Base-by-base conservation (phyloP, 2,797 vertebrate species). In the Vipera ursinii region DNA sequence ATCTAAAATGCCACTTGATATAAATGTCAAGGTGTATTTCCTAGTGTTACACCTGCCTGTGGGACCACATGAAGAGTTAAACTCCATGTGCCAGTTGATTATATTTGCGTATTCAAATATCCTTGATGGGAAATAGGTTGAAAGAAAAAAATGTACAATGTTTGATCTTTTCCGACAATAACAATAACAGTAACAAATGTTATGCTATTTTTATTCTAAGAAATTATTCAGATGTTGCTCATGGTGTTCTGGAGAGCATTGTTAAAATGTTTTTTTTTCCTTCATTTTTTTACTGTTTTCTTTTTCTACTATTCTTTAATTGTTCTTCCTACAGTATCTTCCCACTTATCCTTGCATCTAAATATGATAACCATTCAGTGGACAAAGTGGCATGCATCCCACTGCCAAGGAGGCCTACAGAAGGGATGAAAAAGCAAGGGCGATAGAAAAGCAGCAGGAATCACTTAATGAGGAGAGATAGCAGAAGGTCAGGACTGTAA, bases 381-480 rank as follows among this genome's bases (percentile, higher is more conserved):
- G 87, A 95, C 95, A 60, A 59, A 90, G 26, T 87, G 7, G 88
- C 92, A 95, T 94, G 95, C 44, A 53, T 93, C 85, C 94, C 93
- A 95, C 91, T 56, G 94, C 10, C 93, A 87, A 91, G 28, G 7
- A 86, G 89, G 69, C 89, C 86, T 96, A 60, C 92, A 96, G 91
- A 95, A 92, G 95, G 92, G 89, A 95, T 93, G 65, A 94, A 96
- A 65, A 57, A 0, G 94, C 32, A 93, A 53, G 93, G 90, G 69
- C 55, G 92, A 89, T 92, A 89, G 26, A 44, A 26, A 92, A 95
- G 92, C 89, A 94, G 89, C 92, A 96, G 91, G 15, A 86, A 93
- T 91, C 53, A 87, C 87, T 92, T 97, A 95, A 93, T 96, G 65
- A 92, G 78, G 94, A 92, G 87, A 95, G 92, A 60, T 91, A 69